Evolutionary conservation across 2,113 vertebrate genomes (phyloP).

Genomic region (Capreolus pygargus): DNA sequence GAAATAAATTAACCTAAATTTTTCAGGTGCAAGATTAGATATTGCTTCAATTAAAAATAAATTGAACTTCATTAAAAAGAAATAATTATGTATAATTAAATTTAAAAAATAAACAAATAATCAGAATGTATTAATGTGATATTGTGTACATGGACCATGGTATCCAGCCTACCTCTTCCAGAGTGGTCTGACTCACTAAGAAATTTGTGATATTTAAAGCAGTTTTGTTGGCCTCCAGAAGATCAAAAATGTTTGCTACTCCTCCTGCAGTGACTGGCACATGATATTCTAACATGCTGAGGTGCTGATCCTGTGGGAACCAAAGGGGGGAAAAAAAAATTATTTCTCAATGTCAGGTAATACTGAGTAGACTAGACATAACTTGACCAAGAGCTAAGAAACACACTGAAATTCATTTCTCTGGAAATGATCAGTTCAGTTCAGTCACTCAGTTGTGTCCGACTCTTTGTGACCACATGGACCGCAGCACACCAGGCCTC

Average conservation of each 20-base stretch:
- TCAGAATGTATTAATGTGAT: neutral
- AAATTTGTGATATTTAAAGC: constrained; percentile 94
- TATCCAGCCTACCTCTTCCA: constrained; percentile 92
- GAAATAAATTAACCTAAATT: constrained; percentile 46
- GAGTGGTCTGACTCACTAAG: constrained; percentile 94
- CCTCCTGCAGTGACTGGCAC: constrained; percentile 92
- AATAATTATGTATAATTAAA: neutral
- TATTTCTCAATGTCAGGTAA: neutral
- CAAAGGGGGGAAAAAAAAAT: neutral
- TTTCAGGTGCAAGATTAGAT: constrained; percentile 45
- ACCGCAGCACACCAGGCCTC: neutral
- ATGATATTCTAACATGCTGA: constrained; percentile 93
- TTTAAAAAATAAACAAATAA: neutral
- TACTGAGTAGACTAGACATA: neutral
- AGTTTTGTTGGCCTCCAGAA: constrained; percentile 91
- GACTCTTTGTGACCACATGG: neutral
- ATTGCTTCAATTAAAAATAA: constrained; percentile 46
- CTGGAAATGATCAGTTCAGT: neutral
- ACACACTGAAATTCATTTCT: neutral
- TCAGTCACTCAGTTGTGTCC: accelerated
- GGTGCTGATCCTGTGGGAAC: constrained; percentile 88
- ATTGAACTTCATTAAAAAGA: constrained; percentile 55
- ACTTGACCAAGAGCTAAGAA: neutral
- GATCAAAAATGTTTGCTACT: constrained; percentile 94
- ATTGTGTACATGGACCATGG: neutral